Evolutionary conservation across 1,140 invertebrate species (phyloP), one percentile per base, ranked within the genome.

Genomic region (Neodiprion pinetum): DNA sequence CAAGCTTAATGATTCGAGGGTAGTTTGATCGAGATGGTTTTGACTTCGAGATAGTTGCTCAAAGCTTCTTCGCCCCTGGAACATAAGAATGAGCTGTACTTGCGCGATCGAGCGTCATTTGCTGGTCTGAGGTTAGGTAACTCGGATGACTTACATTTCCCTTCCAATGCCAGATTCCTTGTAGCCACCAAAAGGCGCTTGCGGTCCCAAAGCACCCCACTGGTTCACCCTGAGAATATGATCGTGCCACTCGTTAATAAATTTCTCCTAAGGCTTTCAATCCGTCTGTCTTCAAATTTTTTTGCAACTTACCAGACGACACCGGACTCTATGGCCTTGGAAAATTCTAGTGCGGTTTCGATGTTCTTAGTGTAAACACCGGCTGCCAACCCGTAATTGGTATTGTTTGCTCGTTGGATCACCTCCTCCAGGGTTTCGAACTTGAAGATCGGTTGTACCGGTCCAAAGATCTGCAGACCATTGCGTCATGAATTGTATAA

Each of bases 381-480:
- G 72, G 96, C 94, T 9, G 94, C 96, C 9, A 99, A 90, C 4
- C 97, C 97, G 84, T 97, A 99, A 66, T 91, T 90, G 3, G 96
- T 95, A 79, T 94, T 91, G 84, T 98, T 98, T 1, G 96, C 94
- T 72, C 96, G 90, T 76, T 95, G 92, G 48, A 98, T 93, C 0
- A 96, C 93, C 86, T 98, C 97, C 1, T 98, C 96, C 67, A 97
- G 86, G 10, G 91, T 93, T 65, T 94, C 93, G 82, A 98, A 98
- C 84, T 93, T 93, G 11, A 93, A 82, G 50, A 94, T 92, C 70
- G 89, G 88, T 85, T 92, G 91, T 9, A 94, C 93, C 23, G 93
- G 93, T 14, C 93, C 93, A 85, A 94, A 94, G 78, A 94, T 94
- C 90, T 93, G 80, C 69, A 77, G 78, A 80, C 69, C 65, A 12